Conservation (phyloP, 2,797 vertebrate genomes). For the Adelosebastes latens region DNA sequence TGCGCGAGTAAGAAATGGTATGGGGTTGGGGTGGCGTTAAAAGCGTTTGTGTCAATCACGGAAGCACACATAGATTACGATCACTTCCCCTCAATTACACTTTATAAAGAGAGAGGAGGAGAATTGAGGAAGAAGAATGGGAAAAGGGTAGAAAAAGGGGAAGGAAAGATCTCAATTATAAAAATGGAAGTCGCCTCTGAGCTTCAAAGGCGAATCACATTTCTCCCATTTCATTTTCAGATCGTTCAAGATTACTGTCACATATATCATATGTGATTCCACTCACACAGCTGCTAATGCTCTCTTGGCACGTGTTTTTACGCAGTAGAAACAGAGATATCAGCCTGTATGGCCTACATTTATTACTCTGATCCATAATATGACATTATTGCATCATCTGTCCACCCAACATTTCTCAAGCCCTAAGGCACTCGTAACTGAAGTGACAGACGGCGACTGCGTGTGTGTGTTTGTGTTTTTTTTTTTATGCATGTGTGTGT, state of each 20-base stretch:
- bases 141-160: neutral
- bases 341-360: slow-evolving; percentile 55
- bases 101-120: slow-evolving; percentile 45
- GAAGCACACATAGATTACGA: slow-evolving; percentile 68
- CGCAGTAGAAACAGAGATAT: slow-evolving; percentile 42
- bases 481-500: neutral
- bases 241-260: slow-evolving; percentile 55
- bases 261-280: slow-evolving; percentile 35
- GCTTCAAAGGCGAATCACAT: slow-evolving; percentile 43
- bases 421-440: slow-evolving; percentile 68
- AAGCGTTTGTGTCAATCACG: slow-evolving; percentile 71
- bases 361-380: slow-evolving; percentile 71
- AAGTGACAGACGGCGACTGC: slow-evolving; percentile 64
- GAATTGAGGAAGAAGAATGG: slow-evolving; percentile 37
- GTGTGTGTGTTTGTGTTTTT: slow-evolving; percentile 8
- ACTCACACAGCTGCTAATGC: slow-evolving; percentile 27
- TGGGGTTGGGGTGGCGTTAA: slow-evolving; percentile 45
- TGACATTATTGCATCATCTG: slow-evolving; percentile 78
- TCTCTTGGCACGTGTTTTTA: slow-evolving; percentile 30
- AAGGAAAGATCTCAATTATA: slow-evolving; percentile 56
- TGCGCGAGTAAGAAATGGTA: slow-evolving; percentile 39
- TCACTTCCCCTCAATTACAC: slow-evolving; percentile 77
- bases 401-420: slow-evolving; percentile 66
- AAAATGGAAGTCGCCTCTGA: slow-evolving; percentile 21
- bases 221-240: slow-evolving; percentile 53